Base-by-base conservation (phyloP, 2,888 invertebrate genomes). In the Gastracanthus pulcherrimus region DNA sequence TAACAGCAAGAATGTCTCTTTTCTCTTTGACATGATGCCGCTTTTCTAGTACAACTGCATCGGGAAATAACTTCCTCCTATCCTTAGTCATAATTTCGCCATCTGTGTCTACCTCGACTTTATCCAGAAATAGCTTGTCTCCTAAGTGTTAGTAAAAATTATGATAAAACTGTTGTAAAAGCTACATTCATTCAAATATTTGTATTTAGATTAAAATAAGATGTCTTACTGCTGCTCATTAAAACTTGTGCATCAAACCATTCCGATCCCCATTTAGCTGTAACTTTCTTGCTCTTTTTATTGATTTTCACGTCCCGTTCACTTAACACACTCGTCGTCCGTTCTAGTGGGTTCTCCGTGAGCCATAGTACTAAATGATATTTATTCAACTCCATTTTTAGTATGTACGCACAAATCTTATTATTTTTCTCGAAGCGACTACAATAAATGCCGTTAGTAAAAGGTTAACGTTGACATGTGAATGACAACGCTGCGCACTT, bases 341-440 rank as follows among this genome's bases (percentile, higher is more conserved):
- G n/a, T n/a, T n/a, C n/a, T n/a, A n/a, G 64, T 4, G 64, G 64
- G 1, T 64, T 19, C 23, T 2, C 34, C 13, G 16, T 9, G 16
- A 16, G 34, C 64, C 64, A 64, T n/a, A 64, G 4, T n/a, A 64
- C 64, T 34, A 64, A 64, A 64, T 64, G 36, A 34, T 64, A 38
- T 3, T 19, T 60, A 6, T 16, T 60, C 2, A 5, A 5, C 3
- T 9, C 6, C 19, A 16, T 29, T 31, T 60, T 31, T 29, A 9
- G 26, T 13, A 60, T 26, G 6, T 60, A 26, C 16, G 16, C 23
- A n/a, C n/a, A n/a, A 51, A 51, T 51, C 13, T 51, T 3, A n/a
- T 51, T 51, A 16, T 60, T 16, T 4, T 31, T 16, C 29, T 29
- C 55, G 6, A 19, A 55, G 55, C 19, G 26, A 19, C n/a, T 6